Evolutionary conservation across 2,888 invertebrate species (phyloP).

Genomic region (Tribolium freemani): DNA sequence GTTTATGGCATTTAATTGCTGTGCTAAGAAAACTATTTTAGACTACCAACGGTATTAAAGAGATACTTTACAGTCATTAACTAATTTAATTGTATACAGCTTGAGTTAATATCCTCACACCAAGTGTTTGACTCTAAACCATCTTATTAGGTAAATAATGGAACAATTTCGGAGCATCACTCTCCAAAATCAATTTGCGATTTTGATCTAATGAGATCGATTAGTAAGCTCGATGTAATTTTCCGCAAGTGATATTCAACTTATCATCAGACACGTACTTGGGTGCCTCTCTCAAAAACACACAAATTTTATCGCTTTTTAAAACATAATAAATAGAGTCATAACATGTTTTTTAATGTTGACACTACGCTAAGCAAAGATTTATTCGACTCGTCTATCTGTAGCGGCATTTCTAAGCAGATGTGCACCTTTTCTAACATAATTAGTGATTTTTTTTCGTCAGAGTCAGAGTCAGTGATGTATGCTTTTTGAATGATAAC

Average conservation of each 20-base stretch:
- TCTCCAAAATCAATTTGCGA: not conserved
- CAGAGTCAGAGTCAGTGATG: too few species aligned
- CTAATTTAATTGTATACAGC: conserved; percentile 43
- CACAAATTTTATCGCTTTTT: conserved; percentile 9
- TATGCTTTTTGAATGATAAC: not conserved
- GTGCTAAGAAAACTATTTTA: conserved; percentile 46
- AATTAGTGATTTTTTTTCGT: not conserved
- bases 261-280: not conserved
- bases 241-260: conserved; percentile 3
- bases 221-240: conserved; percentile 4
- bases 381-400: not conserved
- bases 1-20: conserved; percentile 46
- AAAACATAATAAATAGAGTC: conserved; percentile 6
- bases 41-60: conserved; percentile 42
- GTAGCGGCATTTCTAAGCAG: not conserved
- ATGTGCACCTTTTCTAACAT: not conserved
- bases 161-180: not conserved
- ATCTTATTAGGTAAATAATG: conserved; percentile 16
- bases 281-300: not conserved
- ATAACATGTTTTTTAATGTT: conserved; percentile 1
- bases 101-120: conserved; percentile 40
- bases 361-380: not conserved
- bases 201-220: conserved; percentile 14
- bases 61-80: conserved; percentile 47
- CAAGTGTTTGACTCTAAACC: conserved; percentile 27